Evolutionary conservation across 2,797 vertebrate species (phyloP).

Genomic region (Bovichtus diacanthus): DNA sequence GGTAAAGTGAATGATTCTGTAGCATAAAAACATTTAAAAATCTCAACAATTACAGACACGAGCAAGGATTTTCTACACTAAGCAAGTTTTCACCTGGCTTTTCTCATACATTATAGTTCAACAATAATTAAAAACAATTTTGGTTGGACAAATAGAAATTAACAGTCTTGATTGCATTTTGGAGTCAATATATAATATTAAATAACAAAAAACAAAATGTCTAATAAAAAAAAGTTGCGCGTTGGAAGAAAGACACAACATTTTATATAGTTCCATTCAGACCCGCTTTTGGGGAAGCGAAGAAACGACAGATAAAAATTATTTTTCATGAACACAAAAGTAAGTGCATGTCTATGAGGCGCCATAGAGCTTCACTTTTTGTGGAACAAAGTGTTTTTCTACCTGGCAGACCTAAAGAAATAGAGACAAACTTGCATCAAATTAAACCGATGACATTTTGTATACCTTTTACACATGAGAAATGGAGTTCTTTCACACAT

Average conservation of each 20-base stretch:
- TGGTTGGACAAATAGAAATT: conserved; percentile 91
- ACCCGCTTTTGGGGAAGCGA: conserved; percentile 81
- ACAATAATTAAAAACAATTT: conserved; percentile 88
- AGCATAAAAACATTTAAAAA: conserved; percentile 87
- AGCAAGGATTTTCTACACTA: conserved; percentile 86
- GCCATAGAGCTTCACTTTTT: conserved; percentile 85
- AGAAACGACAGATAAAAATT: conserved; percentile 62
- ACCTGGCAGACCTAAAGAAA: conserved; percentile 79
- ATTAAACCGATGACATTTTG: conserved; percentile 72
- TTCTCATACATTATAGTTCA: conserved; percentile 86
- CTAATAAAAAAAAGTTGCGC: conserved; percentile 77
- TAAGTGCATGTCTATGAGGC: conserved; percentile 89
- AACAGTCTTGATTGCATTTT: conserved; percentile 92
- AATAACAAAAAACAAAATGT: conserved; percentile 84
- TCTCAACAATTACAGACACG: conserved; percentile 87
- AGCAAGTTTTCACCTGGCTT: conserved; percentile 85
- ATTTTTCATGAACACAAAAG: conserved; percentile 80
- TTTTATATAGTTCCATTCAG: conserved; percentile 87
- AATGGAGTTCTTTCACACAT: conserved; percentile 74
- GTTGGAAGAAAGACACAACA: conserved; percentile 82
- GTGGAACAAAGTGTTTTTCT: conserved; percentile 84
- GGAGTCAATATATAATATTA: conserved; percentile 89
- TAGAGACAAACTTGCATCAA: conserved; percentile 66
- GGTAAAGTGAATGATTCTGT: conserved; percentile 89
- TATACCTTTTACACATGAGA: conserved; percentile 68